Conservation (phyloP, 1,140 invertebrate genomes). For the Microplitis mediator region DNA sequence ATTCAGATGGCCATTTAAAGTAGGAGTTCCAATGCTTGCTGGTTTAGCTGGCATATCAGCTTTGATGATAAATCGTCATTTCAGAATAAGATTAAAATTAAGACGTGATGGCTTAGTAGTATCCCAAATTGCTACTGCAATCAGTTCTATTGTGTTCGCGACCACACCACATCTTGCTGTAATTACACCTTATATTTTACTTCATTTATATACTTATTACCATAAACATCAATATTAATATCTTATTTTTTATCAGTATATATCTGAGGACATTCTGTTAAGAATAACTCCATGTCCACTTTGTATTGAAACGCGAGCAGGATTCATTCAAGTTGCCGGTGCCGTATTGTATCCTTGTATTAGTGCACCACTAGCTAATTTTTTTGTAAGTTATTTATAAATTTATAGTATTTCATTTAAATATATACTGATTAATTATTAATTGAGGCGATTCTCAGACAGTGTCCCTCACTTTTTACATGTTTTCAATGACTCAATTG, state of each 20-base stretch:
- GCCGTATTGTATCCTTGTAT: neutral
- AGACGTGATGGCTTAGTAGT: conserved; percentile 26
- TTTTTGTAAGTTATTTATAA: conserved; percentile 5
- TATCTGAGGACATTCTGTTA: neutral
- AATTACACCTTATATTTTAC: neutral
- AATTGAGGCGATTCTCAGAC: no score
- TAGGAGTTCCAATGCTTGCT: conserved; percentile 27
- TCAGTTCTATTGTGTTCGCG: conserved; percentile 20
- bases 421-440: conserved; percentile 9
- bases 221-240: no score
- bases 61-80: conserved; percentile 38
- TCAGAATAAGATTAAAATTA: conserved; percentile 47
- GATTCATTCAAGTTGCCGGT: neutral
- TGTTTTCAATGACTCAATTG: no score
- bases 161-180: conserved; percentile 35
- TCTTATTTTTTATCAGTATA: no score
- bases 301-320: neutral
- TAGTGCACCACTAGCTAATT: neutral
- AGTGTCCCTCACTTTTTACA: no score
- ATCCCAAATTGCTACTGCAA: conserved; percentile 27
- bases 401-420: conserved; percentile 22
- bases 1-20: conserved; percentile 39
- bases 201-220: no score
- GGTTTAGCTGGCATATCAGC: neutral
- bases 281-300: neutral